Evolutionary conservation across 2,888 invertebrate genomes (phyloP).

Genomic region (Geophilus truncorum): DNA sequence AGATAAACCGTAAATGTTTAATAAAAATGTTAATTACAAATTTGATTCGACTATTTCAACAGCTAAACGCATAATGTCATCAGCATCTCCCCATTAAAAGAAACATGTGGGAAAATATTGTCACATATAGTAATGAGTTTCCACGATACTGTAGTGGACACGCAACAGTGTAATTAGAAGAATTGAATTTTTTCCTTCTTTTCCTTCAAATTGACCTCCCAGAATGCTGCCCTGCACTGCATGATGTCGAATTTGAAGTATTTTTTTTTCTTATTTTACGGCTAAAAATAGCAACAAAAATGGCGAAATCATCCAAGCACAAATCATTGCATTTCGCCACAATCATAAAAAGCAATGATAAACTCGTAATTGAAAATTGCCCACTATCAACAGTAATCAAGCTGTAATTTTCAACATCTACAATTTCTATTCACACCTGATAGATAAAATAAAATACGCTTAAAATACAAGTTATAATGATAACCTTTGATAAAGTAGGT

Average conservation of each 20-base stretch:
- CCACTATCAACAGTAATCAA: not conserved
- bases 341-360: not conserved
- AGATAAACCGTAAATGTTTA: not conserved
- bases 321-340: not conserved
- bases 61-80: not conserved
- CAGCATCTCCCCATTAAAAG: not conserved
- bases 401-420: too few relatives aligned
- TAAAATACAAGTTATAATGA: too few relatives aligned
- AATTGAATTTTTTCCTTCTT: not conserved
- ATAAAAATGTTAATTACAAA: not conserved
- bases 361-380: not conserved
- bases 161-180: not conserved
- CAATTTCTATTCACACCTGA: too few relatives aligned
- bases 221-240: not conserved
- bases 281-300: not conserved
- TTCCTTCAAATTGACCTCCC: not conserved
- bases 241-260: not conserved
- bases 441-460: too few relatives aligned
- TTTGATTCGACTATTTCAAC: not conserved
- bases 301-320: not conserved
- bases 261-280: not conserved
- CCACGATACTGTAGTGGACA: not conserved
- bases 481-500: too few relatives aligned
- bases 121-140: not conserved
- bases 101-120: not conserved